These are phyloP conservation scores for Phortica okadai DNA, from an alignment of 2,888 invertebrate genomes.

Conservation along the genomic window DNA sequence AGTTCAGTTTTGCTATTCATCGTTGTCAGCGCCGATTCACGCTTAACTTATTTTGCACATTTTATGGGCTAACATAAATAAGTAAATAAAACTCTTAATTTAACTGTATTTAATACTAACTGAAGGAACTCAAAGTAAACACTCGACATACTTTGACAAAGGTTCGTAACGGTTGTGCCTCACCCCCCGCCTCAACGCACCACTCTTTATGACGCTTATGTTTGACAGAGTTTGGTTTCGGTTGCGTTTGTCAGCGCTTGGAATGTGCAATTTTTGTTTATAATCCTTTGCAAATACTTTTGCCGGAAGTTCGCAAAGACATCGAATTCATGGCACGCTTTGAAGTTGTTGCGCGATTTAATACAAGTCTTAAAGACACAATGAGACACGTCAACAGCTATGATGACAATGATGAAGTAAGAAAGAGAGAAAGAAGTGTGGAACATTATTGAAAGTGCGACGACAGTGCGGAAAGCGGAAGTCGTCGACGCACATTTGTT, in stretches of 20 bases:
- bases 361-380: not conserved
- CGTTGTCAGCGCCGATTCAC: constrained; percentile 9
- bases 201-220: not conserved
- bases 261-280: constrained; percentile 17
- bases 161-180: not conserved
- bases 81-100: constrained; percentile 34
- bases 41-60: constrained; percentile 27
- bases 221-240: not conserved
- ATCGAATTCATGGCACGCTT: constrained; percentile 3
- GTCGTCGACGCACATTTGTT: not conserved
- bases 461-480: not conserved
- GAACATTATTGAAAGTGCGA: not conserved
- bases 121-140: not conserved
- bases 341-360: not conserved
- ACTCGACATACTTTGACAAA: not conserved
- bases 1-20: not conserved
- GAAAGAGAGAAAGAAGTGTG: not conserved
- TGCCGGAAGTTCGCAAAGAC: constrained; percentile 22
- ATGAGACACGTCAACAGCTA: not conserved
- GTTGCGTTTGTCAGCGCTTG: not conserved
- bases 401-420: not conserved
- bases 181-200: not conserved
- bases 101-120: constrained; percentile 22
- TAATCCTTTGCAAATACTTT: constrained; percentile 27
- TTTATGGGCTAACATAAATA: constrained; percentile 27